Conservation (phyloP, 2,113 vertebrate genomes). For the Bolborhynchus lineola region DNA sequence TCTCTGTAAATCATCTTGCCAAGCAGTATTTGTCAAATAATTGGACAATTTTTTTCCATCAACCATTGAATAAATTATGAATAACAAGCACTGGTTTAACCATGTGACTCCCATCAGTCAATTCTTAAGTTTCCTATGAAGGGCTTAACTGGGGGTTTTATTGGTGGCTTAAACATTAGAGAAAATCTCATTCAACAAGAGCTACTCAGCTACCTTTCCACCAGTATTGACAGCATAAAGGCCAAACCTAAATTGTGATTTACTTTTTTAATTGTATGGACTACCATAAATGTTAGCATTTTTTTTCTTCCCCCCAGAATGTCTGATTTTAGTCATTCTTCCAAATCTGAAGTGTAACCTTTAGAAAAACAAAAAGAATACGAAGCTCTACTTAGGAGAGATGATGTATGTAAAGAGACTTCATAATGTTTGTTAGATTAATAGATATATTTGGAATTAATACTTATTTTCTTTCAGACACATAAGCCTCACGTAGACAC, state of each 20-base stretch:
- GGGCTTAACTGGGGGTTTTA: slow-evolving; percentile 37
- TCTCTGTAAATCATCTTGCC: slow-evolving; percentile 63
- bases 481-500: background rate
- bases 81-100: slow-evolving; percentile 64
- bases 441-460: background rate
- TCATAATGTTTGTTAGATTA: background rate
- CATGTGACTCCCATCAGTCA: slow-evolving; percentile 60
- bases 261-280: background rate
- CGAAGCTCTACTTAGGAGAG: background rate
- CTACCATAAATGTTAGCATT: background rate
- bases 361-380: background rate
- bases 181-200: slow-evolving; percentile 45
- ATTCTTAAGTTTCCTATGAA: slow-evolving; percentile 50
- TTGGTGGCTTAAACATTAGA: slow-evolving; percentile 22
- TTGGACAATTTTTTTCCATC: slow-evolving; percentile 67
- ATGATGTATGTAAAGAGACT: background rate
- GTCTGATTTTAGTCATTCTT: slow-evolving; percentile 6
- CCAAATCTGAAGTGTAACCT: background rate
- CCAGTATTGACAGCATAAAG: background rate
- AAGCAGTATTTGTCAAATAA: slow-evolving; percentile 68
- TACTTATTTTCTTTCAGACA: background rate
- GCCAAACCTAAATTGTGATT: background rate
- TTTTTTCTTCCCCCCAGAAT: background rate
- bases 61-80: slow-evolving; percentile 70
- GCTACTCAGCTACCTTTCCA: slow-evolving; percentile 29